Percentiles rank a stretch among this genome's conserved stretches.
phyloP scores from a whole-genome alignment of 1,140 invertebrate genomes.

The Harlomillsia oculata region DNA sequence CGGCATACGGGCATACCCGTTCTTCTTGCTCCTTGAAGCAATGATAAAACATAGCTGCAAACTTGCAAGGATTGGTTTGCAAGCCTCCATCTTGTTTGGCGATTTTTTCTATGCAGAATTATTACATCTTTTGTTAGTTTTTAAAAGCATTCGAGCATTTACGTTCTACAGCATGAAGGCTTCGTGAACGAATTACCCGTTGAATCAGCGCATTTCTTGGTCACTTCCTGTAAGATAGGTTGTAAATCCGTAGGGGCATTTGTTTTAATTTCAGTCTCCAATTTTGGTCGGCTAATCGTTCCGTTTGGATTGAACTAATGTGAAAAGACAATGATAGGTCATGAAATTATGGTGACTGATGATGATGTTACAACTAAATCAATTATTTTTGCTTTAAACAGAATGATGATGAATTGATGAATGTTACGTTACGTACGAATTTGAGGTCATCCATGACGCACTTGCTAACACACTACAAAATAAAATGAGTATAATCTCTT shows the following conservation, averaged over 20 bases:
- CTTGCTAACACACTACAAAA: slow-evolving; percentile 8
- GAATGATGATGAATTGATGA: too few relatives aligned
- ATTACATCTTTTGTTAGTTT: neutral
- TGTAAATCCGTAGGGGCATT: slow-evolving; percentile 6
- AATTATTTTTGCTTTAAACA: too few relatives aligned
- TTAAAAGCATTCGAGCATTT: neutral
- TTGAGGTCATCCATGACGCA: slow-evolving; percentile 10
- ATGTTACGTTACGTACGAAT: slow-evolving; percentile 4
- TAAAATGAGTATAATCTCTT: neutral
- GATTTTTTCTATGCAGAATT: too few relatives aligned
- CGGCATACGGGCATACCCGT: neutral
- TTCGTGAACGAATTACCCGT: neutral
- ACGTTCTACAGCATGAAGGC: neutral
- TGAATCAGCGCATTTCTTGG: neutral
- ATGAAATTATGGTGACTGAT: too few relatives aligned
- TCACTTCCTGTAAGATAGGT: neutral
- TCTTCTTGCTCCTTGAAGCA: slow-evolving; percentile 10
- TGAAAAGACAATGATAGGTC: too few relatives aligned
- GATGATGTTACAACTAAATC: too few relatives aligned
- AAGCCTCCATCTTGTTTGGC: neutral
- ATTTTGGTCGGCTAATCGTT: neutral
- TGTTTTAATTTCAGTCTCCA: neutral
- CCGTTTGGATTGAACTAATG: neutral
- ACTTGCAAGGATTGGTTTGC: slow-evolving; percentile 10
- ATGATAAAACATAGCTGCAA: slow-evolving; percentile 5